These are phyloP conservation scores for Amphipoea oculea DNA, from an alignment of 2,888 invertebrate genomes.

Conservation along the genomic window DNA sequence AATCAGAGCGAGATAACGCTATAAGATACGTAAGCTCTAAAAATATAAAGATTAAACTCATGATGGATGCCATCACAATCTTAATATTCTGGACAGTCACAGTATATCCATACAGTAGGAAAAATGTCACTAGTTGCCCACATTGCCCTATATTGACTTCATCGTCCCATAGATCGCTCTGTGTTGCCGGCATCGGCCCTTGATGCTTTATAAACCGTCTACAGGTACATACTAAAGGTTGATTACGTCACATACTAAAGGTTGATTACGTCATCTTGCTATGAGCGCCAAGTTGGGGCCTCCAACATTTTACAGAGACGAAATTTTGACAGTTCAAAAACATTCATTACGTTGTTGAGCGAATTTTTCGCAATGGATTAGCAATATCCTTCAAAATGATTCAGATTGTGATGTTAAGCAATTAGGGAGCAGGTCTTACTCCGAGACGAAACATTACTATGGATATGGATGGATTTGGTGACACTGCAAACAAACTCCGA, in stretches of 20 bases:
- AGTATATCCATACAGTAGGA: background rate
- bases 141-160: background rate
- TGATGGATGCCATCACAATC: background rate
- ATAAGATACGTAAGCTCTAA: slow-evolving; percentile 7
- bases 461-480: background rate
- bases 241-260: background rate
- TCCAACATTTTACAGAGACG: background rate
- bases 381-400: no score
- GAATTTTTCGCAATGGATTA: no score
- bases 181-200: background rate
- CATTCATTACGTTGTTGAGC: no score
- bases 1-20: slow-evolving; percentile 4
- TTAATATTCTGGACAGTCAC: background rate
- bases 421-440: background rate
- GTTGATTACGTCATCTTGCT: background rate
- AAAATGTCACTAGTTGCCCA: background rate
- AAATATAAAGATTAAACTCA: background rate
- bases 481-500: background rate
- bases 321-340: background rate
- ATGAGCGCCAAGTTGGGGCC: no score
- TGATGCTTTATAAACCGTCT: background rate
- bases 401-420: no score
- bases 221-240: background rate
- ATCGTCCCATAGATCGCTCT: background rate
- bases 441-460: background rate